Evolutionary conservation across 2,797 vertebrate species (phyloP).

Genomic region (Poecilia gillii): DNA sequence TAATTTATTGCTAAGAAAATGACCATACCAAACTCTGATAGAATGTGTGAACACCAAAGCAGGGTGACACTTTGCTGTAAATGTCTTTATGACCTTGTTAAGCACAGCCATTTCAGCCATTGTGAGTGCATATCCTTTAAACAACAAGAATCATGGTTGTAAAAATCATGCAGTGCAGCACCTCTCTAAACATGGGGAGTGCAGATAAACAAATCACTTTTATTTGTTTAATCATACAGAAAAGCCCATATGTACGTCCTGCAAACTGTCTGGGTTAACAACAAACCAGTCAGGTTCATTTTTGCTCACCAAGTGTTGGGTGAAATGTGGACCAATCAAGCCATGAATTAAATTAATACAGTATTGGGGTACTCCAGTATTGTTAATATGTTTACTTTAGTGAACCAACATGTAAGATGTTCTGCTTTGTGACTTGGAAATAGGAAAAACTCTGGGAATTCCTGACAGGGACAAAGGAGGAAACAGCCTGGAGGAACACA

Average conservation of each 20-base stretch:
- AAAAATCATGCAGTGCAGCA: constrained; percentile 36
- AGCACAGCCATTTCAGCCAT: constrained; percentile 49
- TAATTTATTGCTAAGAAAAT: not conserved
- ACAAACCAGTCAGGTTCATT: not conserved
- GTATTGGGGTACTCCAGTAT: not conserved
- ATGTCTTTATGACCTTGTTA: constrained; percentile 57
- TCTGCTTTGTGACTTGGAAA: not conserved
- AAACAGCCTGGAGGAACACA: constrained; percentile 21
- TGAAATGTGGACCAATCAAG: not conserved
- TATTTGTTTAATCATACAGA: not conserved
- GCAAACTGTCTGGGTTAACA: not conserved
- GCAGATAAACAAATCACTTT: constrained; percentile 10
- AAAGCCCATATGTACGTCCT: not conserved
- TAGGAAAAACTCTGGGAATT: not conserved
- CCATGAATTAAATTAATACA: not conserved
- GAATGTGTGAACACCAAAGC: constrained; percentile 34
- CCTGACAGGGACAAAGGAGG: constrained; percentile 20
- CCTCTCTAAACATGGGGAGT: constrained; percentile 29
- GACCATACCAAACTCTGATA: constrained; percentile 3
- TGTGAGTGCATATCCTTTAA: constrained; percentile 41
- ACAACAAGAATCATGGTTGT: constrained; percentile 35
- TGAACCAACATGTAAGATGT: not conserved
- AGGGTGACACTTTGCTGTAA: constrained; percentile 35
- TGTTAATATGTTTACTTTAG: not conserved
- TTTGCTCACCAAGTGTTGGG: not conserved